Evolutionary conservation across 2,888 invertebrate genomes (phyloP), one percentile per base, ranked within the genome.

Genomic region (Unio delphinus): DNA sequence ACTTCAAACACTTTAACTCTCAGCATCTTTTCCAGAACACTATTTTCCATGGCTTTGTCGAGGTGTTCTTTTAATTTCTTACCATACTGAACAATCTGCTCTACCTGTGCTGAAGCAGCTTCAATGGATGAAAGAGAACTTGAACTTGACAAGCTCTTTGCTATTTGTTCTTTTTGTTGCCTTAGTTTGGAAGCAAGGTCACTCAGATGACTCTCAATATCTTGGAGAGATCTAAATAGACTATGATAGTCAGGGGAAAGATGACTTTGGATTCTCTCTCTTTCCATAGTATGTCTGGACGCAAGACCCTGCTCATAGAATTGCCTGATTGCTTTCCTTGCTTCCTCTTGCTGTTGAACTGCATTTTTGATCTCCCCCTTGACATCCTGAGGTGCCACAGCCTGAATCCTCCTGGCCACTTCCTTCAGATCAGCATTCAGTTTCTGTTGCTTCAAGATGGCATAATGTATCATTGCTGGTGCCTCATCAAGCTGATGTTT

Each of bases 1-100:
- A 74, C 65, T 67, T 75, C 75, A 17, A 73, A 60, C 5, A 71
- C 20, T 67, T 74, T 74, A 30, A 66, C 66, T 60, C 69, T 61
- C 3, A 77, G n/a, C 30, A 68, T 62, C 67, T 67, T 74, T 26
- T 69, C 64, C 17, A 74, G 15, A 57, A 56, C 63, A 8, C 54
- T 30, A 20, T 65, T 59, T 30, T 67, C 65, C n/a, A 74, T 63
- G n/a, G 56, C 65, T 26, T 64, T 34, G 30, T 71, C 70, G 15
- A 74, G 11, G 23, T 69, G 56, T 7, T 61, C 55, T 23, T 57
- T 68, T 11, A 64, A 61, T n/a, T 11, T 6, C 56, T 64, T 26
- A 34, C 65, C 59, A 23, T 62, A 57, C 26, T 58, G 26, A 30
- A 60, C 26, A 55, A 73, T n/a, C 45, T 67, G 45, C 4, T 55